Conservation (phyloP, 2,113 vertebrate species). For the Grammomys dolichurus region DNA sequence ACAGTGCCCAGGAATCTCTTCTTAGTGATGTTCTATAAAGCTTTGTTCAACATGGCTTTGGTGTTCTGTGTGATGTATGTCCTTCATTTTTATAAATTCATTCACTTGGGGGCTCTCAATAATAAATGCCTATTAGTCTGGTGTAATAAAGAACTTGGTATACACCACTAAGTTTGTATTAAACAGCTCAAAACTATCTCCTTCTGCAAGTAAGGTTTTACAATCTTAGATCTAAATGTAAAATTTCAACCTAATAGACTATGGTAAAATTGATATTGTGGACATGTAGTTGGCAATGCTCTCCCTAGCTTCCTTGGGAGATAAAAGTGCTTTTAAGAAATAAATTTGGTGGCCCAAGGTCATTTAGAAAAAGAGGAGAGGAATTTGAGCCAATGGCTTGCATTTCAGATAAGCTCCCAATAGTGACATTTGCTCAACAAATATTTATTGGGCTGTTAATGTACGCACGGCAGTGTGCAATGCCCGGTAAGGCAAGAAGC, state of each 20-base stretch:
- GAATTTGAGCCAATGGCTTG: constrained; percentile 32
- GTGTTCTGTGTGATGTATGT: accelerated
- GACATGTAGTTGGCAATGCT: background rate
- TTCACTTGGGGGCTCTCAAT: background rate
- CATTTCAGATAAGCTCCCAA: constrained; percentile 62
- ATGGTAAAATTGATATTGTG: constrained; percentile 30
- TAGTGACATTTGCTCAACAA: constrained; percentile 58
- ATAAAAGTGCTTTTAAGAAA: constrained; percentile 35
- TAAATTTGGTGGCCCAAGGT: constrained; percentile 19
- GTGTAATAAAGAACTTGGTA: background rate
- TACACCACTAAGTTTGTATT: background rate
- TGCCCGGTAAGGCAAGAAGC: constrained; percentile 13
- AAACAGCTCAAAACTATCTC: background rate
- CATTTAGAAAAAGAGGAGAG: constrained; percentile 28
- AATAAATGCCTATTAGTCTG: background rate
- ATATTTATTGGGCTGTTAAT: constrained; percentile 73
- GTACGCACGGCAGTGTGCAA: constrained; percentile 51
- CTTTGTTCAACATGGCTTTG: background rate
- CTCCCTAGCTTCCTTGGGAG: constrained; percentile 31
- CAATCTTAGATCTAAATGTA: constrained; percentile 23
- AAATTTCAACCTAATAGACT: constrained; percentile 15
- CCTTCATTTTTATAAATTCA: background rate
- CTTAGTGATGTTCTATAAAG: background rate
- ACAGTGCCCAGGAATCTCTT: background rate
- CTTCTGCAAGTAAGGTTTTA: constrained; percentile 36